Conservation (phyloP, 2,888 invertebrate genomes). For the Lobophora halterata region DNA sequence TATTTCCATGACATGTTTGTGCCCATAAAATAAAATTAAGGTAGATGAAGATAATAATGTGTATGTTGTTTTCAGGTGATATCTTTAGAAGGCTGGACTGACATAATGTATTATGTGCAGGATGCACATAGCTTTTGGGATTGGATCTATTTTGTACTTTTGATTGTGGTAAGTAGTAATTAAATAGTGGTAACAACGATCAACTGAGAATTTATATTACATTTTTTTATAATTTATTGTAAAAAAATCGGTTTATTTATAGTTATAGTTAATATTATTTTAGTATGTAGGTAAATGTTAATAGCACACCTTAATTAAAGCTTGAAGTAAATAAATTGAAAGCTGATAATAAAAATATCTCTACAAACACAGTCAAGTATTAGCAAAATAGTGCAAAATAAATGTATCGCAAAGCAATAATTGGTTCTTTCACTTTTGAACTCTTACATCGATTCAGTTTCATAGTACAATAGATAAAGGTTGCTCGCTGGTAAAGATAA, state of each 20-base stretch:
- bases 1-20: neutral
- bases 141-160: constrained; percentile 99
- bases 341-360: too few species aligned
- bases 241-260: neutral
- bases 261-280: too few species aligned
- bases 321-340: too few species aligned
- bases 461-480: constrained; percentile 19
- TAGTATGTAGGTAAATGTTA: too few species aligned
- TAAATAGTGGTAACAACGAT: neutral
- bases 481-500: constrained; percentile 19
- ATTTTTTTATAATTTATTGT: too few species aligned
- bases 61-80: constrained; percentile 87
- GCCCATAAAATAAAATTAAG: too few species aligned
- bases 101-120: constrained; percentile 99
- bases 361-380: too few species aligned
- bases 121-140: constrained; percentile 99
- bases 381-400: too few species aligned
- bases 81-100: constrained; percentile 99
- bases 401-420: too few species aligned
- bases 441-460: constrained; percentile 1
- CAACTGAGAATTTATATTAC: neutral
- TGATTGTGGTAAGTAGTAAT: constrained; percentile 96
- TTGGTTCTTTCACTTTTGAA: neutral
- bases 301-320: too few species aligned
- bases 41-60: too few species aligned